phyloP scores from a whole-genome alignment of 2,113 vertebrate genomes.

The Lonchura striata region DNA sequence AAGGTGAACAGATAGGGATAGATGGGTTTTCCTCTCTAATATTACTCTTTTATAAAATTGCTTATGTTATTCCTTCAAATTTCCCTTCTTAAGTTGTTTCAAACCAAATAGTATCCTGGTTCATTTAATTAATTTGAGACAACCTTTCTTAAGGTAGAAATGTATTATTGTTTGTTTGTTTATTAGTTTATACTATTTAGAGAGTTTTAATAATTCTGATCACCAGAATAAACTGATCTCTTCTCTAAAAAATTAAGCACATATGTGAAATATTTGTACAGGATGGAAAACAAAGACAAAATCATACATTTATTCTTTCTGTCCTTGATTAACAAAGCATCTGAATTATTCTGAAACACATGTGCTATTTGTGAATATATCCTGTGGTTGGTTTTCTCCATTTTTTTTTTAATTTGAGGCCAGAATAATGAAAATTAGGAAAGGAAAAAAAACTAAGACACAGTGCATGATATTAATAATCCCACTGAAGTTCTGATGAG shows the following conservation, averaged over 20 bases:
- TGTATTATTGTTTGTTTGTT: neutral
- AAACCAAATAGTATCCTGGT: neutral
- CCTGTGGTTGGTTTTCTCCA: neutral
- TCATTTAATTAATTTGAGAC: neutral
- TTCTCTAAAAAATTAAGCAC: neutral
- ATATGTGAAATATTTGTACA: neutral
- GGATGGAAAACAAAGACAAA: neutral
- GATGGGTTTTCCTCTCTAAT: neutral
- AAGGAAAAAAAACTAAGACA: neutral
- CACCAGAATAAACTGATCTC: neutral
- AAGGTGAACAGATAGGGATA: neutral
- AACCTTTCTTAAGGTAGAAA: neutral
- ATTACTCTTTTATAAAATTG: neutral
- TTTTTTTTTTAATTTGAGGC: constrained; percentile 22
- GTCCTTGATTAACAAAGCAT: neutral
- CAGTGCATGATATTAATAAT: constrained; percentile 27
- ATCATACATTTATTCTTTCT: neutral
- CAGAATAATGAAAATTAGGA: constrained; percentile 35
- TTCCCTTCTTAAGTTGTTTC: neutral
- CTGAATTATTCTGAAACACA: neutral
- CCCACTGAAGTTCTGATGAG: neutral
- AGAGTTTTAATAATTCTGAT: neutral
- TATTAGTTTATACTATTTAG: neutral
- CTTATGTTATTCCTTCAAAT: neutral
- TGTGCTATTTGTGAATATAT: neutral